These are phyloP conservation scores for Lycocerus yunnanus DNA, from an alignment of 2,888 invertebrate genomes.

Conservation along the genomic window DNA sequence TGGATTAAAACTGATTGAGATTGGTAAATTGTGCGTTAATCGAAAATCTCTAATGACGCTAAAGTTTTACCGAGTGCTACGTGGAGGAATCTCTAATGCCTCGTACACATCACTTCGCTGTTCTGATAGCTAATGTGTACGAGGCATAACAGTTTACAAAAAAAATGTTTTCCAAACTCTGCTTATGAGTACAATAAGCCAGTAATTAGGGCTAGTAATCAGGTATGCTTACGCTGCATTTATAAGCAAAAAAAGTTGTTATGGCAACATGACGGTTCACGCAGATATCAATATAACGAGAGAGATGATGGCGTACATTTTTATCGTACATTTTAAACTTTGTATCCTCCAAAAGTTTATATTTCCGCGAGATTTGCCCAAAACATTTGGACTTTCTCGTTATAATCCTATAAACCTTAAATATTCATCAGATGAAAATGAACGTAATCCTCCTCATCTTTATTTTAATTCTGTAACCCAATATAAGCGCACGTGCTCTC, in stretches of 20 bases:
- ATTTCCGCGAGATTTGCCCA: not conserved
- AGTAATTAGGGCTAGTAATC: not conserved
- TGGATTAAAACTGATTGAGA: not conserved
- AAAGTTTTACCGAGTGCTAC: not conserved
- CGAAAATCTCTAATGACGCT: not conserved
- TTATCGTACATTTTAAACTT: not conserved
- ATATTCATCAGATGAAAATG: not conserved
- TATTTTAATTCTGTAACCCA: not conserved
- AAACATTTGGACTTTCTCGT: not conserved
- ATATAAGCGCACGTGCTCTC: not conserved
- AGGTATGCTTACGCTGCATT: not conserved
- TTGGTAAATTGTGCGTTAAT: not conserved
- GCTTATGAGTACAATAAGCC: not conserved
- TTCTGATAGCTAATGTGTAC: too few relatives aligned
- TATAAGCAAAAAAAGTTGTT: not conserved
- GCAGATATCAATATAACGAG: not conserved
- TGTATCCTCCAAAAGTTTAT: not conserved
- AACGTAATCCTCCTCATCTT: not conserved
- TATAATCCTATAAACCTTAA: not conserved
- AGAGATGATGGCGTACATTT: too few relatives aligned
- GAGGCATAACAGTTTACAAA: too few relatives aligned
- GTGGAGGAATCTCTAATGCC: too few relatives aligned
- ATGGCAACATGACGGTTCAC: not conserved
- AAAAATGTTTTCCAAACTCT: not conserved
- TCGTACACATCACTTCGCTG: too few relatives aligned